Conservation (phyloP, 1,140 invertebrate genomes). For the Mamestra configurata region DNA sequence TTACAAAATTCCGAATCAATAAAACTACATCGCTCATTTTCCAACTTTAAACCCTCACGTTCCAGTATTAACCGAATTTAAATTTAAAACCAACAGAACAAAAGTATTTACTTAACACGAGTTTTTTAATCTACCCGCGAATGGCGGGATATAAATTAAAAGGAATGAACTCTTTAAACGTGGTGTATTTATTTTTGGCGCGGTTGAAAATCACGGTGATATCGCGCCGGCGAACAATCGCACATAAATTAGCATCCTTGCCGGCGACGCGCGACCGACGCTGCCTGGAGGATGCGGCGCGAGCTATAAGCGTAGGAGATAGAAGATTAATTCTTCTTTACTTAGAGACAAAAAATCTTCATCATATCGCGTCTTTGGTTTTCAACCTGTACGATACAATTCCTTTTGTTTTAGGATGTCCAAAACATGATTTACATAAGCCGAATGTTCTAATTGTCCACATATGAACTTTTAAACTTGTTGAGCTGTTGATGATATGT, state of each 20-base stretch:
- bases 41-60: not conserved
- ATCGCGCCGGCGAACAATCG: constrained; percentile 43
- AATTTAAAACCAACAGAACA: constrained; percentile 14
- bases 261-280: constrained; percentile 4
- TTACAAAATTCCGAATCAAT: not conserved
- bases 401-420: too few relatives aligned
- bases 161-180: constrained; percentile 46
- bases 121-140: constrained; percentile 13
- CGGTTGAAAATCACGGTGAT: constrained; percentile 24
- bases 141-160: constrained; percentile 41
- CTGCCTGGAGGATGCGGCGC: not conserved
- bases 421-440: too few relatives aligned
- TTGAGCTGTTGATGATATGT: too few relatives aligned
- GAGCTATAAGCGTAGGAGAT: not conserved
- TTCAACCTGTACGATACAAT: too few relatives aligned
- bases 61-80: not conserved
- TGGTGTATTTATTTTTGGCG: constrained; percentile 36
- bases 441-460: too few relatives aligned
- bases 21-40: not conserved
- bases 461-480: too few relatives aligned
- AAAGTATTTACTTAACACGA: constrained; percentile 25
- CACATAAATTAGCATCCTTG: constrained; percentile 45
- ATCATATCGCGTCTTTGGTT: too few relatives aligned
- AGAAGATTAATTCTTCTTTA: not conserved
- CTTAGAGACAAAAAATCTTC: not conserved